Base-by-base conservation (phyloP, 2,113 vertebrate genomes). In the Lophura nycthemera region DNA sequence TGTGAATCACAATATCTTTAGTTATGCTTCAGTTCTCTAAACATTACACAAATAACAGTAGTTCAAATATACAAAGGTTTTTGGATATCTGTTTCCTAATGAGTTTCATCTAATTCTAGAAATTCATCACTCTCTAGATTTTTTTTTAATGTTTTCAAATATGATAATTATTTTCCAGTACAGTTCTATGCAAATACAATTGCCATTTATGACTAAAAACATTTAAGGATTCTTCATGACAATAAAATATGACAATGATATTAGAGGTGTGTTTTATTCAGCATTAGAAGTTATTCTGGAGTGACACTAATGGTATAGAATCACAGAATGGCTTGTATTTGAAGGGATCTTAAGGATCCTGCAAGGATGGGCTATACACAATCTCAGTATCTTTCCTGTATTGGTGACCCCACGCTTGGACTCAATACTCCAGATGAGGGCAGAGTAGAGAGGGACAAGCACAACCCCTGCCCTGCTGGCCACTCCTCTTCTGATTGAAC, bases 21-120 rank as follows among this genome's bases (percentile, higher is more conserved):
- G 73, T 82, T 89, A 90, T 54, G 65, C 40, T 93, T 87, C 88
- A 90, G 29, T 91, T 95, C 25, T 72, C 87, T 57, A 43, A 92
- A 72, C 8, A 65, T 65, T 57, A 11, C n/a, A 61, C 1, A 24
- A 61, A 76, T 63, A 87, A 65, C 21, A 52, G 4, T 57, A 18
- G 40, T 30, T 65, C 18, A 87, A 89, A 91, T 89, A 91, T 70
- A 87, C 48, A 91, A 89, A 91, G 20, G 13, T 36, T 36, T 79
- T 84, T 78, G 4, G n/a, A 16, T 83, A 54, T 54, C 7, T 59
- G 54, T 77, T 80, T 80, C 13, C 2, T 80, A 54, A 13, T 32
- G 38, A 79, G 24, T 43, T 59, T n/a, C 2, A 54, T 56, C 2
- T 54, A 12, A 34, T 78, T 73, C 18, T 45, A 69, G 27, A 42